Evolutionary conservation across 2,113 vertebrate genomes (phyloP), one percentile per base, ranked within the genome.

Genomic region (Oncorhynchus nerka): DNA sequence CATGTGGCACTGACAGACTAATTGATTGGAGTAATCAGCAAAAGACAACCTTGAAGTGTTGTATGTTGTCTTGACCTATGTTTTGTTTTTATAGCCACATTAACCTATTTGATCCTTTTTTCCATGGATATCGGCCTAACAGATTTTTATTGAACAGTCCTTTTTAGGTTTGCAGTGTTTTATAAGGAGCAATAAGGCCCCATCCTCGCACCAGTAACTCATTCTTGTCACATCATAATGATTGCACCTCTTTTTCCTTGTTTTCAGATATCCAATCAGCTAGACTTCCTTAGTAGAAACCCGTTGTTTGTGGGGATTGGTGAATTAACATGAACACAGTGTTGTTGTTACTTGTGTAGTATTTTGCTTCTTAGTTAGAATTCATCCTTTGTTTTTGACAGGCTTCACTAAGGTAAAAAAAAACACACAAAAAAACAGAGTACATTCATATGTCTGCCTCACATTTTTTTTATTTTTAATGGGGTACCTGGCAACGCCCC

Each of bases 131-230:
- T 34, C 13, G 67, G 30, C 67, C 67, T 68, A 68, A 68, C 67
- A 68, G 67, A 39, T n/a, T 20, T 68, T 32, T 68, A 34, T 68
- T 68, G 67, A 45, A 68, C 32, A 34, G 79, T 76, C 79, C 68
- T 55, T 76, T 76, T 76, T 59, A 80, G 79, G 79, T 70, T 66
- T 71, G 57, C 59, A 55, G 68, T 72, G 48, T 51, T 30, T 80
- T 48, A 67, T 74, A 32, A 71, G 64, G 61, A 57, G 62, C 32
- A 34, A 65, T 70, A 64, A 55, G 51, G 55, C 51, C 51, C 39
- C 75, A 19, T 74, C 30, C 48, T 49, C 4, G 55, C 55, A 59
- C 57, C 67, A n/a, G 19, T 28, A 64, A 45, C 70, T 70, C 30
- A 30, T 45, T 45, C 15, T 72, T 68, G 48, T 45, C 71, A 71